phyloP scores from a whole-genome alignment of 2,888 invertebrate species.

The Phanerotoma sp. region DNA sequence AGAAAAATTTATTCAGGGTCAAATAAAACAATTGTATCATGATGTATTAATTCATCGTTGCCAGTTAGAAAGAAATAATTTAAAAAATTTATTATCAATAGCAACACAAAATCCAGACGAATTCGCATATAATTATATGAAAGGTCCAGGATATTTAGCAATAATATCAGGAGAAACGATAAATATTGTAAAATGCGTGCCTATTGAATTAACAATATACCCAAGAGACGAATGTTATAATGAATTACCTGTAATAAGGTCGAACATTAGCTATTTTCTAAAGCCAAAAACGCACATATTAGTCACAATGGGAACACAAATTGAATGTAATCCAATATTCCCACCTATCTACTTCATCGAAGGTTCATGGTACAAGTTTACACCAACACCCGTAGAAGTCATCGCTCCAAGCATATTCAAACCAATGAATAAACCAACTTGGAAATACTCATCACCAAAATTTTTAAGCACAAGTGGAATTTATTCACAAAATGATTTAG shows the following conservation, averaged over 20 bases:
- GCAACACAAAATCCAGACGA: conserved; percentile 32
- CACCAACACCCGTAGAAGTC: conserved; percentile 18
- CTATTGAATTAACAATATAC: conserved; percentile 12
- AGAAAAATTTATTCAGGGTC: conserved; percentile 31
- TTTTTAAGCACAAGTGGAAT: conserved; percentile 29
- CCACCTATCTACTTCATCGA: conserved; percentile 21
- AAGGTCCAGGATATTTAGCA: conserved; percentile 32
- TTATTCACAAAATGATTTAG: conserved; percentile 24
- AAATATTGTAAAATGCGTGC: not conserved
- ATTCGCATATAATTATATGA: conserved; percentile 30
- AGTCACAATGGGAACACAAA: conserved; percentile 28
- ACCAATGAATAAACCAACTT: conserved; percentile 21
- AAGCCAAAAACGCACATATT: conserved; percentile 35
- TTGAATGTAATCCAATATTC: not conserved
- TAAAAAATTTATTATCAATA: conserved; percentile 30
- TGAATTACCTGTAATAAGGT: conserved; percentile 14
- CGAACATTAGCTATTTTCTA: conserved; percentile 26
- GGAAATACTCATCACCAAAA: conserved; percentile 29
- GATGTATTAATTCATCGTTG: conserved; percentile 32
- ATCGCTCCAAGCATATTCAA: conserved; percentile 17
- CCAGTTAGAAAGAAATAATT: conserved; percentile 29
- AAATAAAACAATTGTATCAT: conserved; percentile 23
- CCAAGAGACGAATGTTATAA: conserved; percentile 33
- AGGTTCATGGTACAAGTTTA: conserved; percentile 29
- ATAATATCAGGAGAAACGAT: conserved; percentile 31